Percentiles rank a stretch among this genome's conserved stretches.
Evolutionary conservation across 1,140 invertebrate species (phyloP).

Genomic region (Ganaspis sp.): DNA sequence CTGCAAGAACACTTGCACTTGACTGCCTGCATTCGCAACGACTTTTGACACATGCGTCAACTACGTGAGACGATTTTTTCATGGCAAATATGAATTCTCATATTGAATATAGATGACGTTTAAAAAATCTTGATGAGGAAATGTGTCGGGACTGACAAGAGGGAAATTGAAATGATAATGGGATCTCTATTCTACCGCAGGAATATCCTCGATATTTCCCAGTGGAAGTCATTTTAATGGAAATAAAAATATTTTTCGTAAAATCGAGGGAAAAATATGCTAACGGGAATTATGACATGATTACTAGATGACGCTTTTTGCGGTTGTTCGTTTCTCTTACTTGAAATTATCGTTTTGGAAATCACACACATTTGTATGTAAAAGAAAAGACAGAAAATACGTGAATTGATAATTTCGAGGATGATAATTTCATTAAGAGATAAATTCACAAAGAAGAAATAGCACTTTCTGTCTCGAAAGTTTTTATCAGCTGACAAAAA

Average conservation of each 20-base stretch:
- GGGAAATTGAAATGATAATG: slow-evolving; percentile 21
- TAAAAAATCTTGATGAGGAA: slow-evolving; percentile 4
- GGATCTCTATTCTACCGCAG: slow-evolving; percentile 3
- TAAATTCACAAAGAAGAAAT: too few relatives aligned
- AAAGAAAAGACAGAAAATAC: too few relatives aligned
- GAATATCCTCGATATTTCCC: not conserved
- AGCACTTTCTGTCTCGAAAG: too few relatives aligned
- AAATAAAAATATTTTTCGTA: not conserved
- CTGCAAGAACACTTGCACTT: not conserved
- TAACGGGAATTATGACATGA: too few relatives aligned
- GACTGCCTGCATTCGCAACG: not conserved
- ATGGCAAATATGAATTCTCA: not conserved
- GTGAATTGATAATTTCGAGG: too few relatives aligned
- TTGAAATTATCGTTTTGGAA: too few relatives aligned
- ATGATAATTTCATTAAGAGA: too few relatives aligned
- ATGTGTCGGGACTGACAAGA: slow-evolving; percentile 10
- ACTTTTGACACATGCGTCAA: not conserved
- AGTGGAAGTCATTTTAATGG: not conserved
- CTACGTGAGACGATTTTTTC: slow-evolving; percentile 2
- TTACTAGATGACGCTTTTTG: too few relatives aligned
- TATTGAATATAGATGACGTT: slow-evolving; percentile 6
- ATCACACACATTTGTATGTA: too few relatives aligned
- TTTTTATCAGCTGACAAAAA: too few relatives aligned
- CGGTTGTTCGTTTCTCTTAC: too few relatives aligned
- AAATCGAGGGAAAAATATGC: not conserved